Evolutionary conservation across 2,888 invertebrate genomes (phyloP), one percentile per base, ranked within the genome.

Genomic region (Entomobrya proxima): DNA sequence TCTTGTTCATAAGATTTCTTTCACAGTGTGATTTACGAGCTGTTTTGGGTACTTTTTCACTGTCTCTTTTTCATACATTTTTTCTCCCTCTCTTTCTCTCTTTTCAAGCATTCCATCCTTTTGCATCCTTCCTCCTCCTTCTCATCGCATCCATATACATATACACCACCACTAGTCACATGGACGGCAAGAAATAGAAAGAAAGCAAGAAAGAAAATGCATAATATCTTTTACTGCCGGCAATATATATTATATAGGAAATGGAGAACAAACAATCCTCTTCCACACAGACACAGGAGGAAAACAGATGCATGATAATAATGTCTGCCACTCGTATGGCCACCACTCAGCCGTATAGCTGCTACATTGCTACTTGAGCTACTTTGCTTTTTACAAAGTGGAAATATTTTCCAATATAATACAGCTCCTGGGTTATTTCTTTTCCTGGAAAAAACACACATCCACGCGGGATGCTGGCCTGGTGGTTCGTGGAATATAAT

Each of bases 21-120:
- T 88, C 88, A 87, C 87, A 89, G 89, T 89, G 89, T 90, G 90
- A 90, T 90, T 90, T 90, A 90, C 90, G 90, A 90, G 90, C 90
- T 90, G 90, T 89, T 90, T 89, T 89, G 87, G 88, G 87, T 88
- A 90, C 85, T 90, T 89, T 90, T 89, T 90, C 89, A 89, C 89
- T 89, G 89, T 89, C 90, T 89, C 85, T 88, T 88, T 86, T 87
- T 80, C 80, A 74, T 87, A 69, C 86, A 76, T 61, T 78, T 83
- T 83, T 87, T 86, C 58, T 79, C 40, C 37, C 40, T 75, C 79
- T 58, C 50, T 67, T 58, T 44, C 18, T 18, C 9, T 72, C 47
- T 50, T 47, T 50, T 32, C 72, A n/a, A 18, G 18, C 67, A 67
- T 72, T 50, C 18, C 72, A 47, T 30, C 27, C 52, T 74, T 47